Base-by-base conservation (phyloP, 2,113 vertebrate genomes). In the Salvator merianae region DNA sequence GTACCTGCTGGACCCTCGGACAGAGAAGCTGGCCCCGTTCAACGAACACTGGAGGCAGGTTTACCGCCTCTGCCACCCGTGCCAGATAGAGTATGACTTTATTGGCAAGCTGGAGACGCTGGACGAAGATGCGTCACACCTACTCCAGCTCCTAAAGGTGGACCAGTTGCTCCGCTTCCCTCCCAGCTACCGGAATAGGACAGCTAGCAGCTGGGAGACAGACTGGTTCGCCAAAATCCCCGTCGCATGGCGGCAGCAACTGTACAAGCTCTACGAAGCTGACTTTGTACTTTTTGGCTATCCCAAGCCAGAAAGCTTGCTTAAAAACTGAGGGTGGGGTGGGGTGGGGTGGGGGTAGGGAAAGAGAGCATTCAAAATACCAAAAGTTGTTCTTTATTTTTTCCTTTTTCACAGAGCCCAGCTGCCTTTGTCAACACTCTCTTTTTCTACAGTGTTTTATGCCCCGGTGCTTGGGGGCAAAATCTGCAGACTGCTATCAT, bases 61-160 rank as follows among this genome's bases (percentile, higher is more conserved):
- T 30, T 97, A 99, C 87, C 97, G 98, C 0, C 96, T 99, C 2
- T 99, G 99, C 91, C 99, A 99, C 62, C 99, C 99, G 0, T 99
- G 98, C 94, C 99, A 99, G 95, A 99, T 99, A 34, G 97, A 99
- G 84, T 99, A 99, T 1, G 98, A 99, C 90, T 99, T 99, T 47
- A 97, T 99, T 1, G 99, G 99, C 22, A 99, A 99, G 90, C 94
- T 99, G 95, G 99, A 99, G 95, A 98, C 98, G 0, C 94, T 97
- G 83, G 98, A 98, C 32, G 97, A 98, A 89, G 99, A 99, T 0
- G 97, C 98, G 0, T 95, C 98, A 77, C 97, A 98, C 79, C 95
- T 99, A 1, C 88, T 99, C 77, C 96, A 97, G 77, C 96, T 97
- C 36, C 97, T 99, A 87, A 95, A 97, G 3, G 97, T 99, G 86